Conservation (phyloP, 1,140 invertebrate species). For the Liolophura sinensis region DNA sequence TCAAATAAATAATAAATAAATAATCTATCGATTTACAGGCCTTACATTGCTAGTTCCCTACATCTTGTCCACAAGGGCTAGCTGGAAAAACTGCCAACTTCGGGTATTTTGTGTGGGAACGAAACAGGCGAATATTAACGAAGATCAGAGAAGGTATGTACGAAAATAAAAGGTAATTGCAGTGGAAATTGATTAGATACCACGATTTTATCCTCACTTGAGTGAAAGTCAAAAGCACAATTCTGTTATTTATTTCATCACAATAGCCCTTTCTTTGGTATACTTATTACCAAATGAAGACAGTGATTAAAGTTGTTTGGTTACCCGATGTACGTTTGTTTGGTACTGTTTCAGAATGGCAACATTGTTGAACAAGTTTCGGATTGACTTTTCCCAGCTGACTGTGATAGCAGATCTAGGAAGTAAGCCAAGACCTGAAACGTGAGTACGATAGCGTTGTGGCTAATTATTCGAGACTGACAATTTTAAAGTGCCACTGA, state of each 20-base stretch:
- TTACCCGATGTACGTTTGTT: constrained; percentile 11
- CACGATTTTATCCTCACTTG: neutral
- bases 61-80: constrained; percentile 81
- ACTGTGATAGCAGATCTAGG: constrained; percentile 80
- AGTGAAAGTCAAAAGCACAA: neutral
- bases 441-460: constrained; percentile 43
- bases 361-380: constrained; percentile 89
- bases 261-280: neutral
- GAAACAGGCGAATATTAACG: constrained; percentile 81
- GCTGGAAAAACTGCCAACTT: constrained; percentile 84
- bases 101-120: constrained; percentile 92
- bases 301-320: neutral
- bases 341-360: constrained; percentile 78
- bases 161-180: too few relatives aligned
- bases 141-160: constrained; percentile 84
- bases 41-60: constrained; percentile 91
- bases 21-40: constrained; percentile 61
- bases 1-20: too few relatives aligned
- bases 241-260: neutral
- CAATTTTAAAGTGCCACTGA: neutral
- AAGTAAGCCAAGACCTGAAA: constrained; percentile 62
- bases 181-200: too few relatives aligned
- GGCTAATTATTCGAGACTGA: neutral
- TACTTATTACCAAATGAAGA: neutral
- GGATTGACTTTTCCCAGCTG: constrained; percentile 93